These are phyloP conservation scores for Sebastes cheni DNA, from an alignment of 2,797 vertebrate genomes.

Conservation along the genomic window DNA sequence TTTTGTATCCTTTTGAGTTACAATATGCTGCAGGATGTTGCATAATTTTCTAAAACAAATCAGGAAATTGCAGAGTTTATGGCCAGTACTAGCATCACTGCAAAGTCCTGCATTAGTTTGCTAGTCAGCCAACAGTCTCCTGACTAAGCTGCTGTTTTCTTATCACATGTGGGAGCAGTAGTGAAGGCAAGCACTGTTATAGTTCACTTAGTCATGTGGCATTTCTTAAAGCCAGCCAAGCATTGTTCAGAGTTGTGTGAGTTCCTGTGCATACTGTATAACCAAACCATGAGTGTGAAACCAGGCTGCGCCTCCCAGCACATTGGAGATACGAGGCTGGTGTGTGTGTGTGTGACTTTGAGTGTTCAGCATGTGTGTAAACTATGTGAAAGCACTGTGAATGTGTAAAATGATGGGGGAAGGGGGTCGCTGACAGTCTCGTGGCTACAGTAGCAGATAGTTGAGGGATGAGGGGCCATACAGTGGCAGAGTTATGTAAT, in stretches of 20 bases:
- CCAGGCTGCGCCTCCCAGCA: conserved; percentile 16
- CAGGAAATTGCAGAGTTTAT: neutral
- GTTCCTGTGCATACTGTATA: conserved; percentile 7
- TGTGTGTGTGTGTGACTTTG: conserved; percentile 28
- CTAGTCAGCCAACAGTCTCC: conserved; percentile 3
- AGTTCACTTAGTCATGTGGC: conserved; percentile 50
- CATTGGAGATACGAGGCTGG: conserved; percentile 22
- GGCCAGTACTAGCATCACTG: neutral
- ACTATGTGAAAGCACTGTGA: conserved; percentile 34
- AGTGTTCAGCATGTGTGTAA: conserved; percentile 20
- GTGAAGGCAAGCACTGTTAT: conserved; percentile 34
- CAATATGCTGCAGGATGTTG: neutral
- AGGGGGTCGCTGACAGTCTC: conserved; percentile 41
- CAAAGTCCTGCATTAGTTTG: neutral
- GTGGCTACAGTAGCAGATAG: conserved; percentile 59
- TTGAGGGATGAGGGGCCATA: conserved; percentile 41
- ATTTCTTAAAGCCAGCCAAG: conserved; percentile 34
- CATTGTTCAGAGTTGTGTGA: conserved; percentile 30
- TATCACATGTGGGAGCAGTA: conserved; percentile 22
- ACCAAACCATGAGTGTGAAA: conserved; percentile 17
- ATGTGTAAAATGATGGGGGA: conserved; percentile 21
- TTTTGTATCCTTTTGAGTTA: neutral
- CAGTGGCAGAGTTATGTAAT: conserved; percentile 71
- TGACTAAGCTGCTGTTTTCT: conserved; percentile 39
- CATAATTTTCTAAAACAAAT: neutral